Conservation (phyloP, 2,113 vertebrate species). For the Puma concolor region DNA sequence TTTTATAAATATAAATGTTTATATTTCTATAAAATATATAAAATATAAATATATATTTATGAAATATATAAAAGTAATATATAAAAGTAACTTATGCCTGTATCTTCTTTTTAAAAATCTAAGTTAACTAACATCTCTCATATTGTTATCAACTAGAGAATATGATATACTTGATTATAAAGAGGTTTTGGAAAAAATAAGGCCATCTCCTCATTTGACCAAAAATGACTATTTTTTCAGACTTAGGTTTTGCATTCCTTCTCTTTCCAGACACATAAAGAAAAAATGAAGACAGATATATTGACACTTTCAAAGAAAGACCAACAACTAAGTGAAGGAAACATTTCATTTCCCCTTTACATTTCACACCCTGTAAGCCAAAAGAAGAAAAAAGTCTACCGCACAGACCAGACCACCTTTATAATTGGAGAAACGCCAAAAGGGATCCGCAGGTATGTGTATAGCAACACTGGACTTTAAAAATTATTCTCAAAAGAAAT, state of each 20-base stretch:
- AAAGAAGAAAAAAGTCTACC: conserved; percentile 83
- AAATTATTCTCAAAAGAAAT: not conserved
- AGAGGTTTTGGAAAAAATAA: not conserved
- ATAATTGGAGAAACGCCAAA: conserved; percentile 92
- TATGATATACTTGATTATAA: not conserved
- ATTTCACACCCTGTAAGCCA: conserved; percentile 88
- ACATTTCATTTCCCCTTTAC: conserved; percentile 42
- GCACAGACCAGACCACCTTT: conserved; percentile 84
- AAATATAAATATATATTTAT: too few species aligned
- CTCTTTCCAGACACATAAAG: conserved; percentile 74
- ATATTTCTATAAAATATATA: too few species aligned
- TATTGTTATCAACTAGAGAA: not conserved
- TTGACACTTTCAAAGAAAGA: not conserved
- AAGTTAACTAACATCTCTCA: not conserved
- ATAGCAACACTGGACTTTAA: not conserved
- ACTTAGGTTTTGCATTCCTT: conserved; percentile 51
- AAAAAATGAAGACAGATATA: not conserved
- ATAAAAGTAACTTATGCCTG: not conserved
- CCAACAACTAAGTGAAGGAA: conserved; percentile 27
- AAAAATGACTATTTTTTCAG: not conserved
- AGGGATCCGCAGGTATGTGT: conserved; percentile 89
- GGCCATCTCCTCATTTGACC: not conserved
- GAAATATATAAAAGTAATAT: not conserved
- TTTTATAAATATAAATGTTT: too few species aligned
- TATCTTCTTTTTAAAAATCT: conserved; percentile 14